These are phyloP conservation scores for Palythoa caribaeorum DNA, from an alignment of 92 coral and sea anemone genomes.

Conservation along the genomic window DNA sequence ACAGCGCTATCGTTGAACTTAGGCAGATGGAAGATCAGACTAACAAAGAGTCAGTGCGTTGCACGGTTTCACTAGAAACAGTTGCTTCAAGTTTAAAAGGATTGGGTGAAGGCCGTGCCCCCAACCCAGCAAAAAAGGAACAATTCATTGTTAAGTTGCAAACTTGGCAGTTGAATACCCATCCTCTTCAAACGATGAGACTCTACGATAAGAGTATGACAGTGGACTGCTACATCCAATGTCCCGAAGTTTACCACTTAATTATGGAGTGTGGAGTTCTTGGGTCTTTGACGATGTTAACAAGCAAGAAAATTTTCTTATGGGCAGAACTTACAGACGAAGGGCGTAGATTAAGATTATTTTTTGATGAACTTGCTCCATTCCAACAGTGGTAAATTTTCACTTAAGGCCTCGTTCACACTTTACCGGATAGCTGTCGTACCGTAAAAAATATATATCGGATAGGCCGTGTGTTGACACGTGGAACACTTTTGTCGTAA, in stretches of 20 bases:
- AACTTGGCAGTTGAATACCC: constrained; percentile 57
- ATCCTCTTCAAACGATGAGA: constrained; percentile 59
- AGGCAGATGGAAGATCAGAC: too few species aligned
- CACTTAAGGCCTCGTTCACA: too few species aligned
- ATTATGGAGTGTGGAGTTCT: constrained; percentile 81
- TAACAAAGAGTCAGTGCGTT: not conserved
- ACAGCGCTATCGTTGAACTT: too few species aligned
- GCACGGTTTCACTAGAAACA: not conserved
- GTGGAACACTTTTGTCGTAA: too few species aligned
- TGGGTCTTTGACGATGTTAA: constrained; percentile 43
- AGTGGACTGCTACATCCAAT: constrained; percentile 45
- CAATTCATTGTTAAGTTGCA: constrained; percentile 73
- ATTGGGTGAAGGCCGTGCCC: constrained; percentile 50
- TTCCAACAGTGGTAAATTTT: constrained; percentile 24
- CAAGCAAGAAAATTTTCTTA: constrained; percentile 66
- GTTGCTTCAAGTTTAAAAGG: constrained; percentile 52
- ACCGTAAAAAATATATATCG: too few species aligned
- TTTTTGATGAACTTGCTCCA: constrained; percentile 62
- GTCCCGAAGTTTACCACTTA: constrained; percentile 63
- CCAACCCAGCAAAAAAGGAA: constrained; percentile 32
- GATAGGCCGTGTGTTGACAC: too few species aligned
- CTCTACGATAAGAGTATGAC: constrained; percentile 54
- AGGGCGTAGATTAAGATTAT: constrained; percentile 62
- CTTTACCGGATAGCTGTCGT: too few species aligned
- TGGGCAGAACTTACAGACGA: constrained; percentile 62